Evolutionary conservation across 2,888 invertebrate genomes (phyloP), one percentile per base, ranked within the genome.

Genomic region (Polyommatus icarus): DNA sequence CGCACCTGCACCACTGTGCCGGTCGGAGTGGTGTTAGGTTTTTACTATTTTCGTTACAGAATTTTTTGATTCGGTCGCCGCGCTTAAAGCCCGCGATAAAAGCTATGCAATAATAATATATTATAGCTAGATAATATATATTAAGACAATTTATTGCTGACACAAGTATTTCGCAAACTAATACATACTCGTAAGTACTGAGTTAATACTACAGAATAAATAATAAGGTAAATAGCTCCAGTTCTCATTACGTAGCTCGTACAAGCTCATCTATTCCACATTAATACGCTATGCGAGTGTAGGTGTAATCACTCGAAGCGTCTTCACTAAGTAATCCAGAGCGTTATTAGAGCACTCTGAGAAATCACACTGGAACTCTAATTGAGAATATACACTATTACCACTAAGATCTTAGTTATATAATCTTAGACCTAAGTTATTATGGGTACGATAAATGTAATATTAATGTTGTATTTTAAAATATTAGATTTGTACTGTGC

Each of bases 281-380:
- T 72, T 72, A 72, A 72, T 72, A 72, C 32, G 72, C 40, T 72
- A 40, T 36, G 36, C 4, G 40, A 40, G 36, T n/a, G 36, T 72
- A 72, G 72, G 72, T 72, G 40, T 72, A 20, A 72, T 72, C 36
- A 40, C 72, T 72, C 10, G 72, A 40, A 72, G n/a, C 29, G 67
- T 40, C 32, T 71, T 18, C 15, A 0, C 32, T 71, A 71, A 40
- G 72, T 40, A 72, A 40, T 72, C n/a, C n/a, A 72, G 72, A 20
- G 72, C 72, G n/a, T 40, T 20, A 40, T 10, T 40, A 72, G n/a
- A 72, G 29, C 29, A 32, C 67, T 67, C 20, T 67, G 67, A 15
- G 6, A 67, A 67, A 67, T 67, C 12, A 61, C 61, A 61, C 24
- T 20, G 59, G n/a, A n/a, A 10, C 4, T 12, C 12, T 12, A 0